Percentiles rank a stretch among this genome's conserved stretches.
Evolutionary conservation across 2,888 invertebrate genomes (phyloP).

Genomic region (Machimus rusticus): DNA sequence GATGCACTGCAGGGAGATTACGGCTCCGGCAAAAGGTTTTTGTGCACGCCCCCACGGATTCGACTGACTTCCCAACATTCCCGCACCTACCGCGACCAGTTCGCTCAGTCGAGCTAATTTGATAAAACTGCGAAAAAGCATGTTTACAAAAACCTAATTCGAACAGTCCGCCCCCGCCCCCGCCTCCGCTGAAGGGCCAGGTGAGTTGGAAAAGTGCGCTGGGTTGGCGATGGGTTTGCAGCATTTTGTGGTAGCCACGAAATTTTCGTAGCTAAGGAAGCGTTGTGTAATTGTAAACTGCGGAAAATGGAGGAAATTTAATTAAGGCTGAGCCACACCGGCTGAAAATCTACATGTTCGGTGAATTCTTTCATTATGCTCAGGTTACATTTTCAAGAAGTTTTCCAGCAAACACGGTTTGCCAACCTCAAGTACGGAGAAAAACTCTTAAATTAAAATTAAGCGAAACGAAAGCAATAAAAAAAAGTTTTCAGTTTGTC

Average conservation of each 20-base stretch:
- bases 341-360: not conserved
- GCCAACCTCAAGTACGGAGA: not conserved
- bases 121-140: not conserved
- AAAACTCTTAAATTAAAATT: not conserved
- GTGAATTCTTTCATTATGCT: not conserved
- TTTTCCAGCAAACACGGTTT: not conserved
- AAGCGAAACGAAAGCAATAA: not conserved
- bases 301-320: not conserved
- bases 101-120: not conserved
- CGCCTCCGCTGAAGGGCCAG: not conserved
- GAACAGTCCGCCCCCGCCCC: not conserved
- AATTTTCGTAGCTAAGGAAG: not conserved
- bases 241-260: not conserved
- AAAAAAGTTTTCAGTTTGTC: not conserved
- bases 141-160: not conserved
- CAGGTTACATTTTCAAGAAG: not conserved
- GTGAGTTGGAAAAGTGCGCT: not conserved
- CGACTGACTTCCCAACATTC: not conserved
- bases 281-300: not conserved
- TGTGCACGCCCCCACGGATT: not conserved
- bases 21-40: not conserved
- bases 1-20: not conserved
- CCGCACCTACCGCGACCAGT: not conserved
- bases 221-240: not conserved
- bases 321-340: not conserved